Evolutionary conservation across 2,797 vertebrate genomes (phyloP), one percentile per base, ranked within the genome.

Genomic region (Furcifer pardalis): DNA sequence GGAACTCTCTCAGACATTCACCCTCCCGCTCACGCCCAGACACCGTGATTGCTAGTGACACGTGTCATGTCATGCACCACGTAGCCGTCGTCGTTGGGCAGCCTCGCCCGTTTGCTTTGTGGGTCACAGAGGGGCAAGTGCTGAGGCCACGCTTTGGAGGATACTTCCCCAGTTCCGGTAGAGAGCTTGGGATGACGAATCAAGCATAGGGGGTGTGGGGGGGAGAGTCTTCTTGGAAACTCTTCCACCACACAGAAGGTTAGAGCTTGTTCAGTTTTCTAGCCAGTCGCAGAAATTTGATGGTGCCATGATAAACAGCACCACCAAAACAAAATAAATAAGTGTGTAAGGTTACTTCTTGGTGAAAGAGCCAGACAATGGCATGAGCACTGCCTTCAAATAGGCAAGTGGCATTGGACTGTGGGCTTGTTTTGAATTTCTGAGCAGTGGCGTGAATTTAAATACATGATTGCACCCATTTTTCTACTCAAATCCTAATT

Each of bases 351-450:
- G 27, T 77, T 32, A 56, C 27, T 23, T 37, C 46, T 35, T 21
- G 32, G 6, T 13, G 87, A 91, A 89, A 90, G 89, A 93, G 89
- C 68, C 86, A 92, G 91, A 93, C 90, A 92, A 84, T 91, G 92
- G 59, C 44, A 21, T 46, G 13, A 7, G 32, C n/a, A 2, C 35
- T 76, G 49, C 42, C 12, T 52, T 73, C 62, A n/a, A 32, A 7
- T 27, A 49, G 35, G 59, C 75, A 68, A 56, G 23, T 13, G 5
- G 42, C 30, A 23, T 19, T 44, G 17, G 40, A 78, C 4, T 63
- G 52, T 13, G 32, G n/a, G n/a, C 23, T 68, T 59, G 23, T 30
- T 80, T 66, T 68, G 62, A 81, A 81, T 56, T 59, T 52, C 21
- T 37, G 52, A 44, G 49, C 49, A 65, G 37, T 80, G 44, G 21